Conservation (phyloP, 2,797 vertebrate species). For the Petrocephalus schoutedeni region DNA sequence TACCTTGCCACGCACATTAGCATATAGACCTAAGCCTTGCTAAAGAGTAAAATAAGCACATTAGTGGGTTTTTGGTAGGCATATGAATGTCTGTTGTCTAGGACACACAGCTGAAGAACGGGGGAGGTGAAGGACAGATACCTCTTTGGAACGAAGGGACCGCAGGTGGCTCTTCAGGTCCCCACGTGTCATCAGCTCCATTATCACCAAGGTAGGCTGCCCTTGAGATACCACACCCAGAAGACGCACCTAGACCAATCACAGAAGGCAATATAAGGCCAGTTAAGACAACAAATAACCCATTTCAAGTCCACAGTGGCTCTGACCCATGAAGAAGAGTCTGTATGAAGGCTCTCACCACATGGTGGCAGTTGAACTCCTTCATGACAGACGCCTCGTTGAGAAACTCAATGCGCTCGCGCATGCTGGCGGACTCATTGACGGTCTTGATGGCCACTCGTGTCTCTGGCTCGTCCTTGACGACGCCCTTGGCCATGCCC, state of each 20-base stretch:
- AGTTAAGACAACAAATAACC: neutral
- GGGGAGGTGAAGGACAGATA: constrained; percentile 39
- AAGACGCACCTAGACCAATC: constrained; percentile 77
- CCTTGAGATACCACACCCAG: constrained; percentile 96
- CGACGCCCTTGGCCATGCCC: constrained; percentile 89
- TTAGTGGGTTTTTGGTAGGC: neutral
- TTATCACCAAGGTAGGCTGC: constrained; percentile 95
- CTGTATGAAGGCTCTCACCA: constrained; percentile 62
- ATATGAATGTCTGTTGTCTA: neutral
- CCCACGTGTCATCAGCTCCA: constrained; percentile 96
- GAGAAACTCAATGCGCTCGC: constrained; percentile 93
- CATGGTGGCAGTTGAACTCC: constrained; percentile 98
- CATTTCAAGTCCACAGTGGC: neutral
- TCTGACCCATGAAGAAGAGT: neutral
- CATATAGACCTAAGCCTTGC: neutral
- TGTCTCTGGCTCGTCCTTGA: constrained; percentile 89
- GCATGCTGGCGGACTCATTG: constrained; percentile 93
- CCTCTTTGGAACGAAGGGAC: constrained; percentile 87
- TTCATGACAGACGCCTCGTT: constrained; percentile 99
- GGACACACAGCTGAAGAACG: neutral
- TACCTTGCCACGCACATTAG: neutral
- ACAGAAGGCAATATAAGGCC: constrained; percentile 7
- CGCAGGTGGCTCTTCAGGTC: constrained; percentile 94
- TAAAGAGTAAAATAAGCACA: neutral
- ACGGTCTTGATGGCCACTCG: constrained; percentile 94